Conservation (phyloP, 1,140 invertebrate genomes). For the Lysiphlebus fabarum region DNA sequence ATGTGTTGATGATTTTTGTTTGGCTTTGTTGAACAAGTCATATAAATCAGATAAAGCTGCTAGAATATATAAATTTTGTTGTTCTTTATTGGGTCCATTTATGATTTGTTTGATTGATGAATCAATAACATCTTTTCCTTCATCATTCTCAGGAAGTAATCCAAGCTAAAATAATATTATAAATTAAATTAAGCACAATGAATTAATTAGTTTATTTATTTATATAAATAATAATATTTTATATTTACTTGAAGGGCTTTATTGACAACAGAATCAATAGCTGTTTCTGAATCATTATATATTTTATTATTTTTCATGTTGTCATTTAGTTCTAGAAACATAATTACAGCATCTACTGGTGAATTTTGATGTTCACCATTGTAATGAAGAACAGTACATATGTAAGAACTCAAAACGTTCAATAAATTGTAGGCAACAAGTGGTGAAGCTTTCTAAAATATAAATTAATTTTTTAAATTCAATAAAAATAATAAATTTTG, state of each 20-base stretch:
- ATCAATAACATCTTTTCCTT: too few species aligned
- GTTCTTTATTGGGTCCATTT: too few species aligned
- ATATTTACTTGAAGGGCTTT: conserved; percentile 57
- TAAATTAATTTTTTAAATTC: conserved; percentile 20
- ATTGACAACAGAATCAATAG: conserved; percentile 62
- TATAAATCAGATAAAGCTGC: too few species aligned
- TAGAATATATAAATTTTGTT: too few species aligned
- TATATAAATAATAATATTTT: too few species aligned
- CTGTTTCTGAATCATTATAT: conserved; percentile 60
- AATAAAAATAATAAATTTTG: background rate
- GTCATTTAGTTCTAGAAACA: conserved; percentile 60
- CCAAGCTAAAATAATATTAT: too few species aligned
- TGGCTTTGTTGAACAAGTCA: too few species aligned
- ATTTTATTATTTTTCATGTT: conserved; percentile 62
- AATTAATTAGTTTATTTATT: too few species aligned
- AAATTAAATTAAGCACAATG: too few species aligned
- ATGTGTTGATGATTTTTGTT: too few species aligned
- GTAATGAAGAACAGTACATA: conserved; percentile 64
- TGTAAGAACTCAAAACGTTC: conserved; percentile 69
- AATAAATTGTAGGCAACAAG: conserved; percentile 66
- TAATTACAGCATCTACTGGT: conserved; percentile 57
- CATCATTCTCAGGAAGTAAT: too few species aligned
- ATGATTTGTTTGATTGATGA: too few species aligned
- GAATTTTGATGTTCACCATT: conserved; percentile 67
- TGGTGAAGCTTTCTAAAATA: conserved; percentile 63